Evolutionary conservation across 2,113 vertebrate genomes (phyloP), one percentile per base, ranked within the genome.

Genomic region (Syngnathus typhle): DNA sequence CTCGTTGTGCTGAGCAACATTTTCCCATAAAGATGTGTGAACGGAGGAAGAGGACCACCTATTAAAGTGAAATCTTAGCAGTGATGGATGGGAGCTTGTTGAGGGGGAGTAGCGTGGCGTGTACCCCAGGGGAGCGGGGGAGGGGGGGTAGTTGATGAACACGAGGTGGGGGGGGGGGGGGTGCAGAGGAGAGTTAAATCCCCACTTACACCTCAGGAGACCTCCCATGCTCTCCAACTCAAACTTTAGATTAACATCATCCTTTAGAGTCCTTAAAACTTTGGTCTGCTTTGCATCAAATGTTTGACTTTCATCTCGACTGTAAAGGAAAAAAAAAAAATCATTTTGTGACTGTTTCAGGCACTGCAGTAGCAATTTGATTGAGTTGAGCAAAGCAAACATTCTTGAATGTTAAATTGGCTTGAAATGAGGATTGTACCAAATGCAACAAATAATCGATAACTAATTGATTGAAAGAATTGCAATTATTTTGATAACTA

Each of bases 71-170:
- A 87, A 89, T 88, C 74, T 85, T 82, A 88, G 88, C 77, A 85
- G 85, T 89, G 90, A 91, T 89, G 86, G 90, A 91, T 91, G 84
- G 82, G 83, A 82, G 77, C 78, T 71, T 71, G 82, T 83, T 87
- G 83, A 78, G 68, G 79, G 86, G 81, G 84, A 80, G 83, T 63
- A 38, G 66, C 71, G 74, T 68, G 72, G 75, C 73, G 67, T 64
- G 47, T 74, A 85, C 80, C 85, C 81, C 83, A 81, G 79, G 78
- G 83, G 71, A 80, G 79, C 75, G 56, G 61, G 75, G 84, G 51
- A 61, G 36, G 2, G 44, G 65, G 69, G 62, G 64, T 47, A 32
- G 4, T 37, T 54, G 63, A 65, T 65, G 44, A 65, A 23, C 44
- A 65, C 10, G 13, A 11, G 11, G 41, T n/a, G 41, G 41, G 41